Evolutionary conservation across 2,888 invertebrate genomes (phyloP), one percentile per base, ranked within the genome.

Genomic region (Amphimallon solstitiale): DNA sequence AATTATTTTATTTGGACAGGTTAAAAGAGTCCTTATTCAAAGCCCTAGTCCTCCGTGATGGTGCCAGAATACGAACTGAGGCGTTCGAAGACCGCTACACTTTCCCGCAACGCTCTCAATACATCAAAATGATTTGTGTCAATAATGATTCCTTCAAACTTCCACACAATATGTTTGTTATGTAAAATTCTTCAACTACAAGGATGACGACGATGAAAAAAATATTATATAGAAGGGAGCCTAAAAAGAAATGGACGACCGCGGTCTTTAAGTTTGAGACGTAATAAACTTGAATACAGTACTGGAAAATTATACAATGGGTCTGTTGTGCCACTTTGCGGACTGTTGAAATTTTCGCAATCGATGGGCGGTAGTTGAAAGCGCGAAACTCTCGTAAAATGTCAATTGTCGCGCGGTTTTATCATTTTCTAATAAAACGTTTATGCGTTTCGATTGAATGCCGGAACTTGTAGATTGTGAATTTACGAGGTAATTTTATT

Each of bases 101-200:
- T 43, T 59, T n/a, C 56, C 56, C 56, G 23, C 9, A 59, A 59
- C 56, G 43, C 43, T 59, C 43, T 59, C 29, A 59, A 59, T 59
- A 59, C 56, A 43, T 59, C 43, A 29, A 59, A 15, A 29, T 59
- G 56, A 45, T 59, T 45, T 59, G 56, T 34, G 45, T 59, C 45
- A 59, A 59, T 59, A 59, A 43, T 19, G 56, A 59, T 59, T 43
- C 45, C 56, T 40, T 43, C 56, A 40, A 56, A 40, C 23, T 43
- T n/a, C 12, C 56, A 4, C 40, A 59, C 43, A 45, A 59, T 59
- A 52, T 52, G n/a, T 59, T 59, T 45, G 56, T 43, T 43, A 59
- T 59, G 23, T 43, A 59, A 59, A 59, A 59, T 59, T 59, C 43
- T 14, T 43, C 23, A 12, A 43, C 29, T 43, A 59, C 43, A 23